Percentiles rank a stretch among this genome's conserved stretches.
These are phyloP conservation scores for Pseudorasbora parva DNA, from an alignment of 2,113 vertebrate genomes.

Conservation along the genomic window DNA sequence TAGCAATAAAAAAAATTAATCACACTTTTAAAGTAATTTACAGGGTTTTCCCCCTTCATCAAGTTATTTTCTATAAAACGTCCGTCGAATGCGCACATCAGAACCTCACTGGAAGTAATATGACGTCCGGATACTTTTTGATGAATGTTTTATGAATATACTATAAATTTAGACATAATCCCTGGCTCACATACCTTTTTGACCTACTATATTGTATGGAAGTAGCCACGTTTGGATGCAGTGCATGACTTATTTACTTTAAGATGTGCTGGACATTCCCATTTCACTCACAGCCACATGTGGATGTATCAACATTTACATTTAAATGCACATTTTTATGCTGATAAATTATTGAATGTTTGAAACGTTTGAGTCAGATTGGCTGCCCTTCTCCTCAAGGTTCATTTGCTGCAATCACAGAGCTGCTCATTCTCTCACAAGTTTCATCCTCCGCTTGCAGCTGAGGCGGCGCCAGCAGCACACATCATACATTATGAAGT, in stretches of 20 bases:
- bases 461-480: neutral
- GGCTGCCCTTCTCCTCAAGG: constrained; percentile 28
- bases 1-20: no score
- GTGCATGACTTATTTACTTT: neutral
- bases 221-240: no score
- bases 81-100: no score
- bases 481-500: constrained; percentile 44
- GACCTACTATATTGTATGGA: no score
- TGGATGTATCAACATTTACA: constrained; percentile 27
- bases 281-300: neutral
- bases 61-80: no score
- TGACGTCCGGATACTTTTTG: no score
- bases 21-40: no score
- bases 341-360: constrained; percentile 48
- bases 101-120: no score
- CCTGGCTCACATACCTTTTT: no score
- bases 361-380: constrained; percentile 17
- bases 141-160: no score
- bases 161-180: no score
- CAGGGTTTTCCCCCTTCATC: no score
- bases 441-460: neutral
- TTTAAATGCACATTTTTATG: constrained; percentile 42
- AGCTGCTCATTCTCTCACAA: constrained; percentile 38
- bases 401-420: constrained; percentile 30
- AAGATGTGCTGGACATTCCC: neutral